phyloP scores from a whole-genome alignment of 2,888 invertebrate genomes.

The Mimachlamys varia region DNA sequence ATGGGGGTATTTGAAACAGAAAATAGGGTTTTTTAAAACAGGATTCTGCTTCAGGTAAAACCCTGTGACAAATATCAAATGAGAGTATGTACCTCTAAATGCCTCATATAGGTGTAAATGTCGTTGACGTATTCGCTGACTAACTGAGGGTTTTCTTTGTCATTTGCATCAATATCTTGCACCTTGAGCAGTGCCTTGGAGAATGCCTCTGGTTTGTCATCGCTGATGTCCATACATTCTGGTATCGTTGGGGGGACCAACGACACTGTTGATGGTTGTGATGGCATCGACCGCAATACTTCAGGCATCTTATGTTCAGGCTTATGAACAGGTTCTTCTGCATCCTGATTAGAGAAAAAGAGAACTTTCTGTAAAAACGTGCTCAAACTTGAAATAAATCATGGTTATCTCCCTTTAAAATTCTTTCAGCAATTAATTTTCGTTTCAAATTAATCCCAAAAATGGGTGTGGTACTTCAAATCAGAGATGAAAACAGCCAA shows the following conservation, averaged over 20 bases:
- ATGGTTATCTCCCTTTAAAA: no score
- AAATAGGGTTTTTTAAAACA: no score
- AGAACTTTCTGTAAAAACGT: no score
- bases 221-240: constrained; percentile 75
- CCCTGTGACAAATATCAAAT: no score
- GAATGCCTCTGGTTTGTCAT: constrained; percentile 71
- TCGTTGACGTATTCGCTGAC: constrained; percentile 94
- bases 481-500: no score
- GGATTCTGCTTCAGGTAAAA: no score
- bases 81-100: constrained; percentile 85
- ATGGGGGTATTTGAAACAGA: no score
- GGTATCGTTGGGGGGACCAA: constrained; percentile 54
- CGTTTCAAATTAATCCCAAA: no score
- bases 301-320: constrained; percentile 48
- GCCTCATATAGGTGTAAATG: constrained; percentile 92
- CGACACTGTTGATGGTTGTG: constrained; percentile 45
- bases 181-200: constrained; percentile 68
- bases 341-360: constrained; percentile 40
- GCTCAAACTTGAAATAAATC: no score
- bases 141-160: constrained; percentile 89
- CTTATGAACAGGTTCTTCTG: constrained; percentile 56
- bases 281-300: constrained; percentile 44
- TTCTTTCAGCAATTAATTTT: no score
- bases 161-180: constrained; percentile 87
- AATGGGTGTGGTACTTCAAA: no score